These are phyloP conservation scores for Zosterops pallidus DNA, from an alignment of 2,113 vertebrate species.

Conservation along the genomic window DNA sequence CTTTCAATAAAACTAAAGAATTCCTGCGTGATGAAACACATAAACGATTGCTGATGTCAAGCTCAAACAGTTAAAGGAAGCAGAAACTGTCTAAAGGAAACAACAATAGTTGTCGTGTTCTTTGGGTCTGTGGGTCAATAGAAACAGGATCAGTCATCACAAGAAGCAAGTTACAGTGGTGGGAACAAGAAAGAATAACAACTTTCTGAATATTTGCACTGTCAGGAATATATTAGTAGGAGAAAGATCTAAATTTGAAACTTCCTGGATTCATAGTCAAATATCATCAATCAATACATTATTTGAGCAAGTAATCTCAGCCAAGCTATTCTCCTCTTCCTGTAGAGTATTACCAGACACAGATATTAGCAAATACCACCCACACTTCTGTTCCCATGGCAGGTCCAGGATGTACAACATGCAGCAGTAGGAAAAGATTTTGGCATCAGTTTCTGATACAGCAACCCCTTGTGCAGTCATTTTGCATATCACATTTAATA, in stretches of 20 bases:
- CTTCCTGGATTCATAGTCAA: background rate
- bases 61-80: background rate
- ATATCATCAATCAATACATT: background rate
- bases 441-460: background rate
- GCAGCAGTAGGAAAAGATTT: background rate
- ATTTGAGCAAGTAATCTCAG: background rate
- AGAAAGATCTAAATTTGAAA: background rate
- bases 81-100: background rate
- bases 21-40: background rate
- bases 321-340: background rate
- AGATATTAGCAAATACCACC: background rate
- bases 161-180: background rate
- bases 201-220: background rate
- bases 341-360: background rate
- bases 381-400: background rate
- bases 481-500: background rate
- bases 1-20: background rate
- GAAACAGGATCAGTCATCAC: background rate
- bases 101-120: accelerated
- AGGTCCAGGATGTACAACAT: background rate
- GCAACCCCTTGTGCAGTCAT: background rate
- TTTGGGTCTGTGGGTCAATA: background rate
- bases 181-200: background rate
- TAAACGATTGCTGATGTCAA: background rate
- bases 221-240: background rate